Percentiles rank a stretch among this genome's conserved stretches.
phyloP scores from a whole-genome alignment of 2,113 vertebrate species.

The Neolamprologus sp. region DNA sequence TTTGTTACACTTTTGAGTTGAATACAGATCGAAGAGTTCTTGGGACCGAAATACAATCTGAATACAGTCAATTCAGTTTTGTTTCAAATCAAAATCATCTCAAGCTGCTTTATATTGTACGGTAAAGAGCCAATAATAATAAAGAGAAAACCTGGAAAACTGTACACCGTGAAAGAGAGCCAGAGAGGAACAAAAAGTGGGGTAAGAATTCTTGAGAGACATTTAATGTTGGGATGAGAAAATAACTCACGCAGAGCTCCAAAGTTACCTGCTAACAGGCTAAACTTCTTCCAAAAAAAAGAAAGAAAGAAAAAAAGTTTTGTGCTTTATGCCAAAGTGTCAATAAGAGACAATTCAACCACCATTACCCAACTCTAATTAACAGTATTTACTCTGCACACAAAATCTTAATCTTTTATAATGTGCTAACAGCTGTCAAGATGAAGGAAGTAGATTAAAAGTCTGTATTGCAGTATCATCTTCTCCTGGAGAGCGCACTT shows the following conservation, averaged over 20 bases:
- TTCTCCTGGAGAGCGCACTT: neutral
- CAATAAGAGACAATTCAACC: neutral
- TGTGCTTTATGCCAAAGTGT: neutral
- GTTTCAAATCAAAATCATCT: neutral
- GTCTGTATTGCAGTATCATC: neutral
- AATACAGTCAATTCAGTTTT: neutral
- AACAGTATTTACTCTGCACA: neutral
- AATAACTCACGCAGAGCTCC: neutral
- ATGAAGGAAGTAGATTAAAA: neutral
- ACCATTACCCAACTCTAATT: neutral
- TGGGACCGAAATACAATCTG: neutral
- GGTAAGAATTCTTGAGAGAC: neutral
- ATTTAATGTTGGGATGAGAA: neutral
- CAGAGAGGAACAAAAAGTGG: neutral
- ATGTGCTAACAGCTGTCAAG: neutral
- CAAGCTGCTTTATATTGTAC: neutral
- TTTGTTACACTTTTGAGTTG: neutral
- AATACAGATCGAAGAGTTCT: neutral
- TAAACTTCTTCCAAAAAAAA: neutral
- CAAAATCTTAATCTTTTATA: neutral
- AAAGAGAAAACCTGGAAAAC: neutral
- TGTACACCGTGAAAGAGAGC: neutral
- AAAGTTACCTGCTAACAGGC: neutral
- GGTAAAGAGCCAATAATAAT: neutral
- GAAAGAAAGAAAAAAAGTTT: neutral